Conservation (phyloP, 2,888 invertebrate genomes). For the Andrena fulva region DNA sequence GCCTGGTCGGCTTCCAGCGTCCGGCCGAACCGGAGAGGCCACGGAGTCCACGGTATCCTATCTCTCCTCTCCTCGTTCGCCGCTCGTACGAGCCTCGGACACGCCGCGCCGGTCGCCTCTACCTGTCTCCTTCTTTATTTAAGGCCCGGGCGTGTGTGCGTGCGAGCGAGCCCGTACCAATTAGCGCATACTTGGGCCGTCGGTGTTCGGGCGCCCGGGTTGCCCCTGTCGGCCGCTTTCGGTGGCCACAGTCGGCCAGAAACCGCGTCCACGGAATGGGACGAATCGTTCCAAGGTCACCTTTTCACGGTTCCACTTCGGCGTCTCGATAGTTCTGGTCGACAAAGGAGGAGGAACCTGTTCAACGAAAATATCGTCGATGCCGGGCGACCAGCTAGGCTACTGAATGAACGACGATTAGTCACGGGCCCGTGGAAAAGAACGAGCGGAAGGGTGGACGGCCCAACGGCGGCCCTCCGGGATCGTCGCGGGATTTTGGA, state of each 20-base stretch:
- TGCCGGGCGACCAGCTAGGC: too few relatives aligned
- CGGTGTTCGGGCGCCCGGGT: conserved; percentile 72
- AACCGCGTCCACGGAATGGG: conserved; percentile 60
- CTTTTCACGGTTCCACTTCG: conserved; percentile 27
- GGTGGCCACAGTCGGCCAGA: conserved; percentile 41
- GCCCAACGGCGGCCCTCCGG: background rate
- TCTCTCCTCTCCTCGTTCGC: conserved; percentile 49
- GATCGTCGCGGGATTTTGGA: background rate
- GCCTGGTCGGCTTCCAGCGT: conserved; percentile 58
- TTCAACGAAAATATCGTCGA: too few relatives aligned
- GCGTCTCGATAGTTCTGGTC: background rate
- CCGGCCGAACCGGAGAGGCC: conserved; percentile 43
- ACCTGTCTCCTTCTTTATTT: conserved; percentile 55
- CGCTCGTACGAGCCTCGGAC: conserved; percentile 14
- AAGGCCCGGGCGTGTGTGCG: conserved; percentile 63
- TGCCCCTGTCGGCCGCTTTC: conserved; percentile 45
- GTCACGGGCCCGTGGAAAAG: background rate
- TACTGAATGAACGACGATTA: too few relatives aligned
- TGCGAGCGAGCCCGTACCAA: conserved; percentile 81
- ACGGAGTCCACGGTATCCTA: conserved; percentile 61
- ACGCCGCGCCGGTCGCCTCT: conserved; percentile 32
- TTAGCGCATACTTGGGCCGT: conserved; percentile 83
- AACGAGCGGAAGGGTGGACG: background rate
- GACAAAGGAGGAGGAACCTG: too few relatives aligned
- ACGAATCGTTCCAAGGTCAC: conserved; percentile 45